A percentile compares a stretch with the other conserved stretches of the same genome.
Conservation (phyloP, 2,797 vertebrate genomes). For the Eutrigla gurnardus region DNA sequence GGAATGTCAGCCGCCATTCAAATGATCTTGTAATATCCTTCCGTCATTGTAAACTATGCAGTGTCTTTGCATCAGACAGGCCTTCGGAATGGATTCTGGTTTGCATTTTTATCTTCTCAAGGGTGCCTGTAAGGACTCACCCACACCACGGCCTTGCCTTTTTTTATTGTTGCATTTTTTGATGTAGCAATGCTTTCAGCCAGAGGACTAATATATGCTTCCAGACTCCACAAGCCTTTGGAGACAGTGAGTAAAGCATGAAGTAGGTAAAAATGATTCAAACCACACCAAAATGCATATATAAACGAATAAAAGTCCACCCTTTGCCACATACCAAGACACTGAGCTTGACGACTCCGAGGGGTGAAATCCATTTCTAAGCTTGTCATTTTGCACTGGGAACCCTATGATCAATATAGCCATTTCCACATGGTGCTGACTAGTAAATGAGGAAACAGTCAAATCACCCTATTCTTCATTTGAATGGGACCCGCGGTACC, state of each 20-base stretch:
- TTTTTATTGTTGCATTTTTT: background rate
- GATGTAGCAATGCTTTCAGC: background rate
- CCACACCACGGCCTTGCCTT: background rate
- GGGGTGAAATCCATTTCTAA: conserved; percentile 56
- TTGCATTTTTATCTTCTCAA: conserved; percentile 13
- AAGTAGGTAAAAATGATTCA: conserved; percentile 22
- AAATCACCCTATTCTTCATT: conserved; percentile 68
- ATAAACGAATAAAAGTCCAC: conserved; percentile 36
- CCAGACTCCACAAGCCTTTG: conserved; percentile 3
- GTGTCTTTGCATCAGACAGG: background rate
- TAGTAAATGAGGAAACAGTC: conserved; percentile 55
- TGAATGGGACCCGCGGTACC: conserved; percentile 50
- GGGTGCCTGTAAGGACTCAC: background rate
- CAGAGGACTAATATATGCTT: conserved; percentile 5
- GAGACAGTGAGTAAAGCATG: conserved; percentile 26
- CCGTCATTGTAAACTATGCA: background rate
- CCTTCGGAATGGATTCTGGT: background rate
- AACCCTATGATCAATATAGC: conserved; percentile 62
- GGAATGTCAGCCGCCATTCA: background rate
- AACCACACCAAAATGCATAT: conserved; percentile 12
- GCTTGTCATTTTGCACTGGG: conserved; percentile 54
- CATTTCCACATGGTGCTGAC: conserved; percentile 57
- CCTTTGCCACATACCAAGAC: conserved; percentile 8
- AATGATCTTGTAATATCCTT: background rate
- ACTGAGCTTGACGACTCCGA: conserved; percentile 40